Base-by-base conservation (phyloP, 2,797 vertebrate genomes). In the Typhlichthys subterraneus region DNA sequence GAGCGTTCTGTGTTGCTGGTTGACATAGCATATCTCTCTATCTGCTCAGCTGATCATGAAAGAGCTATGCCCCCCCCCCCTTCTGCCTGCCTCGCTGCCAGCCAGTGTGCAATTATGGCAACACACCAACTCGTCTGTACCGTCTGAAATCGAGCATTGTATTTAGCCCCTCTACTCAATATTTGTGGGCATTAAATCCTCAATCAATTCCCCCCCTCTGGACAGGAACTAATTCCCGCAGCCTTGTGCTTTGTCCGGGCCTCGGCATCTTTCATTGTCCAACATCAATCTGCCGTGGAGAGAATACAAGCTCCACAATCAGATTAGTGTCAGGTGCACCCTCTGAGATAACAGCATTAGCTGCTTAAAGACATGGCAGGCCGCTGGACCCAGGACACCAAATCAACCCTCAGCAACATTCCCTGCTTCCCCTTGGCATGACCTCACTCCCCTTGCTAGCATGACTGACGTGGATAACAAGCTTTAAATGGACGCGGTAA, bases 111-210 rank as follows among this genome's bases (percentile, higher is more conserved):
- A 82, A 77, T 73, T 72, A 76, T 75, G 72, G 76, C 70, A 81
- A 63, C 57, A 19, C 47, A 77, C 64, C 59, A 84, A 50, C 63
- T 72, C 59, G 61, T 72, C 63, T 73, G 65, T 62, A 67, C n/a
- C n/a, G n/a, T n/a, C n/a, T n/a, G 58, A 67, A 76, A 63, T 17
- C 17, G 58, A 53, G 57, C 53, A 54, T 49, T 63, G 62, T 67
- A 52, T 75, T 81, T 72, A 59, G 57, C 59, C 69, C 62, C 47
- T 69, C 55, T 56, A 14, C 70, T 91, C 85, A 86, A 85, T 88
- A 86, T 84, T 74, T 84, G 69, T 75, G 72, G 80, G 72, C 78
- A 86, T 87, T 87, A 88, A 87, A 89, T 77, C 72, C 61, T 75
- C 79, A 88, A 91, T 91, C 87, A 85, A 88, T 92, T 83, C 48